A percentile compares a stretch with the other conserved stretches of the same genome.
Conservation (phyloP, 2,888 invertebrate genomes). For the Cryptosula pallasiana region DNA sequence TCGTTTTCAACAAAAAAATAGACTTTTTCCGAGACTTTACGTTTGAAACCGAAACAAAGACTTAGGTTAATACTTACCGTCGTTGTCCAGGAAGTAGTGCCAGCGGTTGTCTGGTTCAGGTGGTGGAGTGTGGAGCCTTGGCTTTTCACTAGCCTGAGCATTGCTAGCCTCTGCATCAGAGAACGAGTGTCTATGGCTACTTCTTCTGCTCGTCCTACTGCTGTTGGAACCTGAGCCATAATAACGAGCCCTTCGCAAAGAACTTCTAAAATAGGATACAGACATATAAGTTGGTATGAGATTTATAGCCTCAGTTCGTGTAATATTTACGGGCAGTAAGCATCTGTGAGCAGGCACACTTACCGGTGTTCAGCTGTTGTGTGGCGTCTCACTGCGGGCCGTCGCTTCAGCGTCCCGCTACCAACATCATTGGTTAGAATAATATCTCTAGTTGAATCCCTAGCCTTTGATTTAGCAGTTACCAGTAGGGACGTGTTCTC, state of each 20-base stretch:
- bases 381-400: not conserved
- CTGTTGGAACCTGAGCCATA: not conserved
- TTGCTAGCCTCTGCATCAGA: not conserved
- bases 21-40: too few species aligned
- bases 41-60: not conserved
- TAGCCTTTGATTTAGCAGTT: not conserved
- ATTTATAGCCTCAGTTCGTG: too few species aligned
- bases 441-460: not conserved
- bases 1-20: too few species aligned
- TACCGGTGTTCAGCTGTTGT: not conserved
- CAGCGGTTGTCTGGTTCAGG: not conserved
- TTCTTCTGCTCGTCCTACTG: not conserved
- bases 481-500: not conserved
- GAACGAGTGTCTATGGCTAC: not conserved
- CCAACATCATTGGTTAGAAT: not conserved
- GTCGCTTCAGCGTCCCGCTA: not conserved
- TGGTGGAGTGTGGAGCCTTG: not conserved
- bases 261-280: too few species aligned
- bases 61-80: not conserved
- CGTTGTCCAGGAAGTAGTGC: constrained; percentile 8
- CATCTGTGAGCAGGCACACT: too few species aligned
- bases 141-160: too few species aligned
- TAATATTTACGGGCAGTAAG: too few species aligned
- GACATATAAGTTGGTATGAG: too few species aligned
- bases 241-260: not conserved